phyloP scores from a whole-genome alignment of 2,888 invertebrate species.

The Nudaria mundana region DNA sequence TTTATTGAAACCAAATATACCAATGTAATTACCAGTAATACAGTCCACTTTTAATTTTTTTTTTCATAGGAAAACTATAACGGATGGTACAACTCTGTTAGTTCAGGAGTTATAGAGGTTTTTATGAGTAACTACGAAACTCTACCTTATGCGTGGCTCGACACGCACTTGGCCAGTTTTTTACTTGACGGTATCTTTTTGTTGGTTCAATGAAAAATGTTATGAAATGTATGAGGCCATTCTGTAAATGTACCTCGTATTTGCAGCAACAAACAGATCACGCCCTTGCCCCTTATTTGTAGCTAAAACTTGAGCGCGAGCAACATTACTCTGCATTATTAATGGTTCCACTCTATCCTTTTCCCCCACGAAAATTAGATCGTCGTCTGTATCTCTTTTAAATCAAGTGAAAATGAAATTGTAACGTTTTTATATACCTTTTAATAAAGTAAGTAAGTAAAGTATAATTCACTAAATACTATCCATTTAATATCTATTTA shows the following conservation, averaged over 20 bases:
- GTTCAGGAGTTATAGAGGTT: no score
- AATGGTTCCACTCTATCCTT: constrained; percentile 10
- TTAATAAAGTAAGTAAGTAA: neutral
- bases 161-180: no score
- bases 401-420: constrained; percentile 4
- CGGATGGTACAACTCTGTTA: no score
- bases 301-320: constrained; percentile 2
- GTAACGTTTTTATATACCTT: constrained; percentile 5
- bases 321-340: constrained; percentile 9
- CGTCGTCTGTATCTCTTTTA: neutral
- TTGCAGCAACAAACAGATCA: constrained; percentile 1
- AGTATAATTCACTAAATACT: neutral
- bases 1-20: no score
- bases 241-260: neutral
- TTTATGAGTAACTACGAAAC: no score
- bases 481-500: no score
- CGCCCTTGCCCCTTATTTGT: constrained; percentile 1
- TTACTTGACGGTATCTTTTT: no score
- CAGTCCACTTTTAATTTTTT: no score
- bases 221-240: neutral
- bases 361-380: constrained; percentile 4
- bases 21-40: no score
- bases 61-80: no score
- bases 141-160: no score
- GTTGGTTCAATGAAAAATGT: no score